Conservation (phyloP, 2,797 vertebrate genomes). For the Vespertilio murinus region DNA sequence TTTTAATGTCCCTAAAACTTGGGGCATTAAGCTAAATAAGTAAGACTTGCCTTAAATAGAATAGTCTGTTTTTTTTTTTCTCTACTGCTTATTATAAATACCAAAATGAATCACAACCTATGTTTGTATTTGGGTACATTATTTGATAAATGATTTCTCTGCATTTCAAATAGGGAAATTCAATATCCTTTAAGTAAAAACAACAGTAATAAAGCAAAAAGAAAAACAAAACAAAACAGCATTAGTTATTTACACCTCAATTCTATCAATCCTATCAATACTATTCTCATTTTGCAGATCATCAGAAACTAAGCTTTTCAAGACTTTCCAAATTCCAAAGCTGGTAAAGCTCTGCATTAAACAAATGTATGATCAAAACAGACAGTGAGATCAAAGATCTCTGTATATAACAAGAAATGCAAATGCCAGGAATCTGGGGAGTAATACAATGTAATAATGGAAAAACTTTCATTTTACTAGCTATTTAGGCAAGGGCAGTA, state of each 20-base stretch:
- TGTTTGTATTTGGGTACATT: slow-evolving; percentile 18
- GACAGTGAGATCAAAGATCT: neutral
- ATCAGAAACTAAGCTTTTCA: neutral
- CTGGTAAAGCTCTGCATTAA: neutral
- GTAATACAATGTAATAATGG: neutral
- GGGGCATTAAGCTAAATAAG: neutral
- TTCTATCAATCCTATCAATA: neutral
- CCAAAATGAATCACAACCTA: neutral
- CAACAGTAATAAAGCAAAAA: neutral
- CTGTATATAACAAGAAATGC: neutral
- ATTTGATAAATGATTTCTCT: slow-evolving; percentile 34
- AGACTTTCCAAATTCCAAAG: neutral
- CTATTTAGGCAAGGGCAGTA: neutral
- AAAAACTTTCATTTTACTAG: neutral
- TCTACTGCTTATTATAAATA: neutral
- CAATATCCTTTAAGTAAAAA: slow-evolving; percentile 8
- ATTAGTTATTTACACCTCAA: neutral
- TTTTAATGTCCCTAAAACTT: neutral
- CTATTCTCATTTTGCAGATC: neutral
- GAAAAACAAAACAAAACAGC: neutral
- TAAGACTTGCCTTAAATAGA: slow-evolving; percentile 12
- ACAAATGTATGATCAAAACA: neutral
- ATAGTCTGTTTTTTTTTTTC: neutral
- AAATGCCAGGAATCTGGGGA: neutral
- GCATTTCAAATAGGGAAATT: slow-evolving; percentile 33